Evolutionary conservation across 2,888 invertebrate genomes (phyloP).

Genomic region (Pegoplata infirma): DNA sequence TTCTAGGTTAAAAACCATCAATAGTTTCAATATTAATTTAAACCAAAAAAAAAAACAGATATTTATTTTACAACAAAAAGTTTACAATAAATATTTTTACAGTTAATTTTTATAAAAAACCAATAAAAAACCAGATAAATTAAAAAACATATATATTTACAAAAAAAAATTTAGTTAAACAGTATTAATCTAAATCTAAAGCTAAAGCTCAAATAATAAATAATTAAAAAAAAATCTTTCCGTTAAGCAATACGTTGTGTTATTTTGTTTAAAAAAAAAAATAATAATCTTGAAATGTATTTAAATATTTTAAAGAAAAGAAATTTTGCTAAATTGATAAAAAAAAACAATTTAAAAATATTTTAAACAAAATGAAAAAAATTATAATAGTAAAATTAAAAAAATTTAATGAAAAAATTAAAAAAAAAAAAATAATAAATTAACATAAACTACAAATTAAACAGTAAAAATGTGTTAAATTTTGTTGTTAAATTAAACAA

Average conservation of each 20-base stretch:
- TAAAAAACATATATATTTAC: no score
- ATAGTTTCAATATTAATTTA: no score
- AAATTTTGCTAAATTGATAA: constrained; percentile 11
- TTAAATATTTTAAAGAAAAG: constrained; percentile 24
- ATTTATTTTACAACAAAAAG: no score
- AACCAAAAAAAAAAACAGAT: no score
- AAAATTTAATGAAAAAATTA: background rate
- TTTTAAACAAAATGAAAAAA: constrained; percentile 1
- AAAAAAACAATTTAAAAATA: background rate
- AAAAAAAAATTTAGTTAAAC: constrained; percentile 27
- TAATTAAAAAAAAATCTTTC: constrained; percentile 49
- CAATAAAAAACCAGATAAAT: no score
- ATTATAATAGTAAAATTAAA: constrained; percentile 1
- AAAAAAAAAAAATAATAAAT: constrained; percentile 1
- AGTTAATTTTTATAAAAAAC: no score
- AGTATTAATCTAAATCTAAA: constrained; percentile 45
- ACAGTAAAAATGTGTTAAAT: constrained; percentile 46
- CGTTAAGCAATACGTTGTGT: constrained; percentile 63
- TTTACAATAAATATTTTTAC: no score
- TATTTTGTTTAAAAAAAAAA: constrained; percentile 53
- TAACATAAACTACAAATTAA: constrained; percentile 20
- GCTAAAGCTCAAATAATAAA: constrained; percentile 37
- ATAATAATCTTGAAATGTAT: constrained; percentile 6
- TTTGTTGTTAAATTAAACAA: constrained; percentile 52
- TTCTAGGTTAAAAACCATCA: no score